Percentiles rank a stretch among this genome's conserved stretches.
Evolutionary conservation across 1,140 invertebrate species (phyloP).

Genomic region (Laupala kohalensis): DNA sequence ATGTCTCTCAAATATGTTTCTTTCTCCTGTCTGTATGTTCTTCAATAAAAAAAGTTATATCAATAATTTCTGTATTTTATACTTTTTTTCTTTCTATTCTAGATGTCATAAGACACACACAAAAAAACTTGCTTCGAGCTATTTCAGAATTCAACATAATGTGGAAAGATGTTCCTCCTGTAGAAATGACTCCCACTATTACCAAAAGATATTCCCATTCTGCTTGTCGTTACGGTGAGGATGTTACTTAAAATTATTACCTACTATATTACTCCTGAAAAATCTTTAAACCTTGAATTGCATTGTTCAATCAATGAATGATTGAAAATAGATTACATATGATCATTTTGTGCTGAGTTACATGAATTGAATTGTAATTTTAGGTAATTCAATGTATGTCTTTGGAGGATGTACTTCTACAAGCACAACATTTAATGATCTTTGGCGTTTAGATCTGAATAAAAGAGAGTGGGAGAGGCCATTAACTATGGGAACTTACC

Average conservation of each 20-base stretch:
- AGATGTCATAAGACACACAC: slow-evolving; percentile 59
- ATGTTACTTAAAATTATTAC: too few relatives aligned
- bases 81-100: slow-evolving; percentile 22
- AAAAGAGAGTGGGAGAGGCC: slow-evolving; percentile 70
- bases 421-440: slow-evolving; percentile 91
- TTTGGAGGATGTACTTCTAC: slow-evolving; percentile 93
- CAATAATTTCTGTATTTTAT: neutral
- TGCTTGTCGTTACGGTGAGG: slow-evolving; percentile 54
- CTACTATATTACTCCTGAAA: too few relatives aligned
- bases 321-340: neutral
- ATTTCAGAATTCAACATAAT: slow-evolving; percentile 50
- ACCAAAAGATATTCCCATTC: slow-evolving; percentile 85
- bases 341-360: neutral
- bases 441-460: slow-evolving; percentile 85
- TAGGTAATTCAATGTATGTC: slow-evolving; percentile 74
- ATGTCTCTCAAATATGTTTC: neutral
- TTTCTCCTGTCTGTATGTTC: slow-evolving; percentile 1
- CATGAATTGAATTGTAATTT: slow-evolving; percentile 3
- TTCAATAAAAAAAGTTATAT: neutral
- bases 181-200: slow-evolving; percentile 49
- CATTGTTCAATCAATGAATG: too few relatives aligned
- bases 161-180: slow-evolving; percentile 45
- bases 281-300: too few relatives aligned
- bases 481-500: slow-evolving; percentile 74
- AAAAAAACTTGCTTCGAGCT: slow-evolving; percentile 51